Evolutionary conservation across 2,113 vertebrate genomes (phyloP), one percentile per base, ranked within the genome.

Genomic region (Podilymbus podiceps): DNA sequence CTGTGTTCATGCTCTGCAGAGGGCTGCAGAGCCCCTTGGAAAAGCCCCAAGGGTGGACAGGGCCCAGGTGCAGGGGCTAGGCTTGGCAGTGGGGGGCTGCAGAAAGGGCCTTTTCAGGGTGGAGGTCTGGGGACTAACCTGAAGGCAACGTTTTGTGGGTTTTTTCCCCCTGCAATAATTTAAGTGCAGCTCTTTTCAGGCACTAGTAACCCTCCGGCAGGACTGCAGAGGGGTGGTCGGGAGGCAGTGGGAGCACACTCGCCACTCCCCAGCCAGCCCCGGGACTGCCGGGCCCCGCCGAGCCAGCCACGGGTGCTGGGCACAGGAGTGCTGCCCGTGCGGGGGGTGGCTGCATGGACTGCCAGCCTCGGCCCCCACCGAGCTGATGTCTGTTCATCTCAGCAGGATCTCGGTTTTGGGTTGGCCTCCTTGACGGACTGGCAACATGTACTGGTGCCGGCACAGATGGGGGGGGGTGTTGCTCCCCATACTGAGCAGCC

Each of bases 191-290:
- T 80, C 66, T 97, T 97, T 89, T 49, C 62, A 88, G 67, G 25
- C n/a, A 23, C 28, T 27, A 59, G 52, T 71, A 55, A 47, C 38
- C 24, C 44, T 78, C 95, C 96, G 96, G 97, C 97, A 97, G 97
- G 97, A 86, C 74, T 89, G 93, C 84, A 79, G 97, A 98, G 97
- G 95, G 97, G 88, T 49, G 47, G 52, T 3, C 8, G 14, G 2
- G 6, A 71, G 91, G 73, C 77, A 58, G 69, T 9, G 28, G 63
- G 68, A 60, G 22, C 2, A 0, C 0, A 1, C 31, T 77, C 3
- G 55, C 94, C 6, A n/a, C 79, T 95, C 81, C 94, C 91, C 88
- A 85, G 94, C 95, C 49, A 19, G 71, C 7, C 28, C 10, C 18
- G 8, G 40, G 52, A 13, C 5, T 8, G n/a, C n/a, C 4, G 27